phyloP scores from a whole-genome alignment of 2,797 vertebrate genomes.

The Prionace glauca region DNA sequence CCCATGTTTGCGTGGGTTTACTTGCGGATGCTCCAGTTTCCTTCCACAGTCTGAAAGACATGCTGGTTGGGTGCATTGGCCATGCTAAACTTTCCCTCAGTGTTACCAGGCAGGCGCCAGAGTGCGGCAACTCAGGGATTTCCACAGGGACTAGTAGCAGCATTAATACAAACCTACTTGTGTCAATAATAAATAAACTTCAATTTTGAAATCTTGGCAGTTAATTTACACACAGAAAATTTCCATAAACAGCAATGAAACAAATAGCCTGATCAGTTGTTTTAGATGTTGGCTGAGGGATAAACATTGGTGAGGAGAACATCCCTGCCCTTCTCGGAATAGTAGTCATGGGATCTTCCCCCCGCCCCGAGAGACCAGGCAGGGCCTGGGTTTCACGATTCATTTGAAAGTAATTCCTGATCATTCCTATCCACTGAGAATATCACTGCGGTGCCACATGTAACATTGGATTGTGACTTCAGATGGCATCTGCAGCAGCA shows the following conservation, averaged over 20 bases:
- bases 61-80: no score
- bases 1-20: no score
- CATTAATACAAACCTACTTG: no score
- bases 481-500: background rate
- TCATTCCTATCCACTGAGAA: background rate
- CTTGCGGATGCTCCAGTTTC: no score
- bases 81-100: no score
- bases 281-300: background rate
- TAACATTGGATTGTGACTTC: slow-evolving; percentile 6
- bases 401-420: background rate
- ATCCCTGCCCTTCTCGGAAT: background rate
- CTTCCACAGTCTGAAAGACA: no score
- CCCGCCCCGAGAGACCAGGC: background rate
- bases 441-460: background rate
- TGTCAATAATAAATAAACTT: no score
- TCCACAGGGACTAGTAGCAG: no score
- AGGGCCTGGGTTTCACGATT: background rate
- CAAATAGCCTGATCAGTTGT: background rate
- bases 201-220: background rate
- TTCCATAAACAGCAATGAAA: background rate
- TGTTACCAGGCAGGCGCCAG: no score
- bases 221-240: background rate
- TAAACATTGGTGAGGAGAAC: background rate
- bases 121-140: no score
- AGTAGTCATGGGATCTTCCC: background rate